Percentiles rank a stretch among this genome's conserved stretches.
These are phyloP conservation scores for Calcarius lapponicus DNA, from an alignment of 2,797 vertebrate species.

Conservation along the genomic window DNA sequence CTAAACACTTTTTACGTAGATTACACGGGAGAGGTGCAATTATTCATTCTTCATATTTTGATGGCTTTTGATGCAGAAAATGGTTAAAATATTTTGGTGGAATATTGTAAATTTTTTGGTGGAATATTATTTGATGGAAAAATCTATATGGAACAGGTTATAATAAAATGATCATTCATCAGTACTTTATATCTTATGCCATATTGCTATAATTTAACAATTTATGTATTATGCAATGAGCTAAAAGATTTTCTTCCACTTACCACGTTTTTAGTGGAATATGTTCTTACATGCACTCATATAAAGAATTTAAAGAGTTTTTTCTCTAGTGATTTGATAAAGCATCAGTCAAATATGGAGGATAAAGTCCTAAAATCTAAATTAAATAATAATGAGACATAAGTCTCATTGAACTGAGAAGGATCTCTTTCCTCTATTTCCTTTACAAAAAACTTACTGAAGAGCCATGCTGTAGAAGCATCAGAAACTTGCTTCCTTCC, in stretches of 20 bases:
- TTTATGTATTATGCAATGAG: background rate
- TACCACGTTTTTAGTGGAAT: background rate
- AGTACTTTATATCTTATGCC: constrained; percentile 27
- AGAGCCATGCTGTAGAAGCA: background rate
- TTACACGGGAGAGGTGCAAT: background rate
- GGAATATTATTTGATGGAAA: background rate
- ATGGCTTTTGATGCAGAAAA: background rate
- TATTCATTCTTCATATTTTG: background rate
- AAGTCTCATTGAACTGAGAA: background rate
- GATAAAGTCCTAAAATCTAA: background rate
- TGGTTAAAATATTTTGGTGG: background rate
- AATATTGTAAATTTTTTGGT: background rate
- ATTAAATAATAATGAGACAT: background rate
- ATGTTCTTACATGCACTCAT: background rate
- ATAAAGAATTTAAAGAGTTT: background rate
- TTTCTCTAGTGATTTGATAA: background rate
- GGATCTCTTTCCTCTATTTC: background rate
- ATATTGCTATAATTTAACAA: constrained; percentile 1
- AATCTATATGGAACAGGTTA: background rate
- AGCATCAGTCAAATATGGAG: background rate
- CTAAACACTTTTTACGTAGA: background rate
- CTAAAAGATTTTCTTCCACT: background rate
- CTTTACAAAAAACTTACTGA: background rate
- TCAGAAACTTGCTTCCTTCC: background rate
- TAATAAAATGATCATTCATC: constrained; percentile 48